Conservation (phyloP, 2,888 invertebrate species). For the Synergus umbraculus region DNA sequence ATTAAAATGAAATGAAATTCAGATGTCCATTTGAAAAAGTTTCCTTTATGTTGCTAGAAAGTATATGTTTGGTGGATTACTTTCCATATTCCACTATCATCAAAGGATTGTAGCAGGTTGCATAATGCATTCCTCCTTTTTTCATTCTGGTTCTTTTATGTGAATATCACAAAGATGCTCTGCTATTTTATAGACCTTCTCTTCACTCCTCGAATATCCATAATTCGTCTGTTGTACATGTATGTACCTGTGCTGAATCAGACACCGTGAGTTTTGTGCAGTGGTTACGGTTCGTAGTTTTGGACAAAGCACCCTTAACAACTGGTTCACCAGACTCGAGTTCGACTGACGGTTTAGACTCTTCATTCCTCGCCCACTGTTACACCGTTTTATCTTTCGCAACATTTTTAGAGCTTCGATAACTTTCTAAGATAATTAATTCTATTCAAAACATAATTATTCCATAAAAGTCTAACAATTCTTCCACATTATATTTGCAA, state of each 20-base stretch:
- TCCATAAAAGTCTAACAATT: not conserved
- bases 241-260: slow-evolving; percentile 13
- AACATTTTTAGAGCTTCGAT: not conserved
- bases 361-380: not conserved
- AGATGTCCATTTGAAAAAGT: no score
- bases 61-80: not conserved
- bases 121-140: slow-evolving; percentile 21
- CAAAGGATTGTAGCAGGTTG: not conserved
- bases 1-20: no score
- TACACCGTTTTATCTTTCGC: not conserved
- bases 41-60: not conserved
- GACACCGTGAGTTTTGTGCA: slow-evolving; percentile 49
- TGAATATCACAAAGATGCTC: not conserved
- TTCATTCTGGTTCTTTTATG: slow-evolving; percentile 27
- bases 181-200: slow-evolving; percentile 18
- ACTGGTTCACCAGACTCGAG: slow-evolving; percentile 43
- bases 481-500: not conserved
- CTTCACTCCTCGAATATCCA: not conserved
- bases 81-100: not conserved
- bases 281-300: slow-evolving; percentile 56
- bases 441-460: not conserved
- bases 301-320: slow-evolving; percentile 58
- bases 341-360: slow-evolving; percentile 33
- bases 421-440: not conserved
- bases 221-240: slow-evolving; percentile 23